Conservation (phyloP, 2,888 invertebrate genomes). For the Scaptomyza parva region DNA sequence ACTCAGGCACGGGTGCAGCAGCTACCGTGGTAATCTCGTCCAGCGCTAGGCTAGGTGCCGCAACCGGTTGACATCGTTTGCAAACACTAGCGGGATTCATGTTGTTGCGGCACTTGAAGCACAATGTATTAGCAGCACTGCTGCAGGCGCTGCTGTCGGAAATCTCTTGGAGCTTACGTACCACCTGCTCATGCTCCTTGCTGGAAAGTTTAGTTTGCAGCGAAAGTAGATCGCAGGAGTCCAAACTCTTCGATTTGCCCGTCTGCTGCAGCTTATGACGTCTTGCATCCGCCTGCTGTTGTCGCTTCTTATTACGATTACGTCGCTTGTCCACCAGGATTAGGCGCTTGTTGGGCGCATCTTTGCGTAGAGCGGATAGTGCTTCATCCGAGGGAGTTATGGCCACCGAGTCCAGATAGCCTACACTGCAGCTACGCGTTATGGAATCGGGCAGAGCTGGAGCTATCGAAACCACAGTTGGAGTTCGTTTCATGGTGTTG, state of each 20-base stretch:
- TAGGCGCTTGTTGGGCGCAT: conserved; percentile 90
- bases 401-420: conserved; percentile 93
- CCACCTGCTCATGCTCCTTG: conserved; percentile 77
- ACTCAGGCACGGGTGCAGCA: conserved; percentile 27
- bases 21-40: conserved; percentile 62
- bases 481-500: conserved; percentile 85
- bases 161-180: conserved; percentile 82
- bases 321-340: conserved; percentile 90
- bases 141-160: conserved; percentile 81
- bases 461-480: conserved; percentile 89
- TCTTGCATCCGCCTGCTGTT: conserved; percentile 80
- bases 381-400: conserved; percentile 91
- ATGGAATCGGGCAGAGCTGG: conserved; percentile 89
- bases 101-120: conserved; percentile 79
- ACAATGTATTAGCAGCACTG: conserved; percentile 70
- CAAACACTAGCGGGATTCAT: conserved; percentile 77
- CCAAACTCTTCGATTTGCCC: conserved; percentile 90
- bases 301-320: conserved; percentile 84
- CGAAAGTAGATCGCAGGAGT: conserved; percentile 91
- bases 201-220: conserved; percentile 70
- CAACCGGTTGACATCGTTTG: conserved; percentile 75
- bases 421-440: conserved; percentile 94
- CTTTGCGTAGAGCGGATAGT: conserved; percentile 89
- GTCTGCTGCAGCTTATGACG: conserved; percentile 83
- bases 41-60: conserved; percentile 38